phyloP scores from a whole-genome alignment of 1,140 invertebrate genomes.

The Penaeus vannamei region DNA sequence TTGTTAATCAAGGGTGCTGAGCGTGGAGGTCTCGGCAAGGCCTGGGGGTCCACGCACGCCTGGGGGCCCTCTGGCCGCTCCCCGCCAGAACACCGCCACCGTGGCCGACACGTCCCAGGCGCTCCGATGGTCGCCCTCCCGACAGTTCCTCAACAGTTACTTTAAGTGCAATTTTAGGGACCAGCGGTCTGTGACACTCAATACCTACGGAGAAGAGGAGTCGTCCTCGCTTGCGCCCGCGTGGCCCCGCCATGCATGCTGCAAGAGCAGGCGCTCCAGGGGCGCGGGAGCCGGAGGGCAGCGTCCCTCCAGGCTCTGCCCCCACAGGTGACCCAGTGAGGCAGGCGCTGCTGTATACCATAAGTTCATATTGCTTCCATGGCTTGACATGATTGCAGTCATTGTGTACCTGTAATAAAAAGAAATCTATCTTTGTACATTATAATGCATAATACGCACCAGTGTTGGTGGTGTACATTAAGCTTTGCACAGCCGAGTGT shows the following conservation, averaged over 20 bases:
- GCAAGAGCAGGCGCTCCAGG: not conserved
- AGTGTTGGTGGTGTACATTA: constrained; percentile 54
- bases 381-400: constrained; percentile 64
- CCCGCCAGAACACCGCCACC: constrained; percentile 42
- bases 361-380: constrained; percentile 63
- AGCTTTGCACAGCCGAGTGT: constrained; percentile 62
- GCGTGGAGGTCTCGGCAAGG: constrained; percentile 49
- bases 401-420: constrained; percentile 64
- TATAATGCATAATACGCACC: constrained; percentile 59
- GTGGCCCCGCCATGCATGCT: constrained; percentile 19
- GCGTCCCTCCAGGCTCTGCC: constrained; percentile 40
- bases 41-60: not conserved
- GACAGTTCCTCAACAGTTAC: constrained; percentile 65
- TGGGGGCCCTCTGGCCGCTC: not conserved
- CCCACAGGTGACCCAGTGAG: constrained; percentile 45
- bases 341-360: constrained; percentile 62
- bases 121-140: constrained; percentile 55
- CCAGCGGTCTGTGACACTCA: constrained; percentile 63
- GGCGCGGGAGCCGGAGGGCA: constrained; percentile 2
- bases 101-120: constrained; percentile 53
- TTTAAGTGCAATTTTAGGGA: constrained; percentile 67
- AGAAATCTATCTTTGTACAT: constrained; percentile 61
- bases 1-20: constrained; percentile 55
- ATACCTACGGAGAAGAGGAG: constrained; percentile 57
- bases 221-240: constrained; percentile 28